phyloP scores from a whole-genome alignment of 2,113 vertebrate genomes.

The Girardinichthys multiradiatus region DNA sequence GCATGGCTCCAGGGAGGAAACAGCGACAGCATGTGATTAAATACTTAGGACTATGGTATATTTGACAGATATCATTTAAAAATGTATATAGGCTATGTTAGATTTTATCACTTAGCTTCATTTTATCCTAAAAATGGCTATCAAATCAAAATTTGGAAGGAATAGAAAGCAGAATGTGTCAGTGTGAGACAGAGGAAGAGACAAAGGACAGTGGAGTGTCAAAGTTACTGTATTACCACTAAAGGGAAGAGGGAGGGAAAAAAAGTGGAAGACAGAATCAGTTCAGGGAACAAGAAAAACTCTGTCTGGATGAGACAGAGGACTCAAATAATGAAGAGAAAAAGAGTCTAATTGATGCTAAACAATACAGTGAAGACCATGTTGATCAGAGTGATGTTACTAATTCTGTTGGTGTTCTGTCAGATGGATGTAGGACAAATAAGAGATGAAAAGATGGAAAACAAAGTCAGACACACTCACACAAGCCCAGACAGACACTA shows the following conservation, averaged over 20 bases:
- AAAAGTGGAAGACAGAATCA: conserved; percentile 34
- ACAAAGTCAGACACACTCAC: conserved; percentile 46
- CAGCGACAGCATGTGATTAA: conserved; percentile 3
- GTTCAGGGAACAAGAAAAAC: conserved; percentile 17
- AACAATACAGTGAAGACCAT: background rate
- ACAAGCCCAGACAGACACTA: conserved; percentile 50
- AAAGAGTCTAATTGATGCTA: background rate
- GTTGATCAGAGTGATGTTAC: conserved; percentile 24
- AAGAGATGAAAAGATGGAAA: conserved; percentile 31
- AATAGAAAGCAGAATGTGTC: background rate
- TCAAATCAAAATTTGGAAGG: background rate
- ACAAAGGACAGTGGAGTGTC: conserved; percentile 43
- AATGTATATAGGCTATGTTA: too few species aligned
- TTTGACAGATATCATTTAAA: background rate
- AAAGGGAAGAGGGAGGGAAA: conserved; percentile 19
- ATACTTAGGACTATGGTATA: too few species aligned
- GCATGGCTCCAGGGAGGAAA: conserved; percentile 7
- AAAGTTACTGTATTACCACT: conserved; percentile 32
- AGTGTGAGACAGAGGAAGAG: conserved; percentile 44
- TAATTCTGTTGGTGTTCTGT: conserved; percentile 16
- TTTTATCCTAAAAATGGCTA: background rate
- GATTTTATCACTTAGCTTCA: background rate
- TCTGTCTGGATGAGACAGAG: conserved; percentile 6
- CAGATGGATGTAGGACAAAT: conserved; percentile 41
- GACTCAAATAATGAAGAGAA: conserved; percentile 3